Evolutionary conservation across 2,888 invertebrate genomes (phyloP).

Genomic region (Zonitis immaculata): DNA sequence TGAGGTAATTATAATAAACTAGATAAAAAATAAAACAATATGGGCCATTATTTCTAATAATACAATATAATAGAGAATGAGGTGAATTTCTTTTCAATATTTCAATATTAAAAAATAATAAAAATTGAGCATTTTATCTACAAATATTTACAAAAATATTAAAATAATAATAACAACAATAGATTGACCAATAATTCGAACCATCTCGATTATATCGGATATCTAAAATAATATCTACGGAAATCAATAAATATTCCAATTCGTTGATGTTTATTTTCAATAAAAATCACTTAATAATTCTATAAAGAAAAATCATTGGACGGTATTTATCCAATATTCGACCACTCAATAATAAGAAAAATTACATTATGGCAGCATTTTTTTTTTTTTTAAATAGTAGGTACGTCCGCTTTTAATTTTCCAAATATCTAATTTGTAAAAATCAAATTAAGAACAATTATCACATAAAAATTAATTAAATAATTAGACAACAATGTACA

Average conservation of each 20-base stretch:
- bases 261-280: slow-evolving; percentile 14
- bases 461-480: slow-evolving; percentile 13
- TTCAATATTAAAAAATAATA: slow-evolving; percentile 10
- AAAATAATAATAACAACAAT: slow-evolving; percentile 2
- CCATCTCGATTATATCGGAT: too few species aligned
- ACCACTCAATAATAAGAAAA: too few species aligned
- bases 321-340: too few species aligned
- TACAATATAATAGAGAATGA: not conserved
- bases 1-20: slow-evolving; percentile 9
- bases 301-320: too few species aligned
- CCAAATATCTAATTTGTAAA: too few species aligned
- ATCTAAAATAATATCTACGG: too few species aligned
- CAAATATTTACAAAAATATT: slow-evolving; percentile 28
- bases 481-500: slow-evolving; percentile 13
- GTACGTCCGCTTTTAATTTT: too few species aligned
- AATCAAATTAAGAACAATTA: too few species aligned
- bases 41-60: not conserved
- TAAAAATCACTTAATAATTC: too few species aligned
- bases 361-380: too few species aligned
- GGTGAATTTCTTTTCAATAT: slow-evolving; percentile 10
- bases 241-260: too few species aligned
- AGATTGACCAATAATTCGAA: not conserved
- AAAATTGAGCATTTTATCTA: slow-evolving; percentile 32
- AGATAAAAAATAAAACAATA: not conserved
- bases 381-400: too few species aligned